phyloP scores from a whole-genome alignment of 2,797 vertebrate genomes.

The Chelonia mydas region DNA sequence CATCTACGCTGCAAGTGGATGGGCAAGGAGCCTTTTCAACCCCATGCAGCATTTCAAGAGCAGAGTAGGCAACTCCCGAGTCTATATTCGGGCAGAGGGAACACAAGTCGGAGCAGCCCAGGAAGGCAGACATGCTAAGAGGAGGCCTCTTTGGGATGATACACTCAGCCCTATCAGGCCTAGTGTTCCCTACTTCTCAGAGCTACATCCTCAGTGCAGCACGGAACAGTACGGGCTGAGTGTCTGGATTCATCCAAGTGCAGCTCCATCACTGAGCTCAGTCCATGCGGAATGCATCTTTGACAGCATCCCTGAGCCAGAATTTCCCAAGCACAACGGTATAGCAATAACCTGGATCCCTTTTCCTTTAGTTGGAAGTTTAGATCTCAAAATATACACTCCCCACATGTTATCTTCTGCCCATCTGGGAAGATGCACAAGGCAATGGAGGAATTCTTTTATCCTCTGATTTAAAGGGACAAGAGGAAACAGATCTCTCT shows the following conservation, averaged over 20 bases:
- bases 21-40: neutral
- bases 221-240: too few relatives aligned
- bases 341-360: neutral
- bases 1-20: neutral
- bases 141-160: fast-evolving
- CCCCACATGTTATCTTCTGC: neutral
- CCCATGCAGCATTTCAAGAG: neutral
- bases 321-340: neutral
- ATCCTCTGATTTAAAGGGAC: fast-evolving
- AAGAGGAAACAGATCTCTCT: neutral
- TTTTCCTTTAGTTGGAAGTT: fast-evolving
- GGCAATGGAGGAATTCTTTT: neutral
- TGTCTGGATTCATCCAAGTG: neutral
- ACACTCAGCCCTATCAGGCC: neutral
- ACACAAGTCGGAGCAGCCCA: neutral
- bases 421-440: fast-evolving
- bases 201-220: neutral
- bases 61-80: neutral
- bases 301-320: neutral
- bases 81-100: too few relatives aligned
- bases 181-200: neutral
- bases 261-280: too few relatives aligned
- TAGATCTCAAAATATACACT: fast-evolving
- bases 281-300: neutral
- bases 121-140: neutral